These are phyloP conservation scores for Hesperophylax magnus DNA, from an alignment of 1,140 invertebrate species.

Conservation along the genomic window DNA sequence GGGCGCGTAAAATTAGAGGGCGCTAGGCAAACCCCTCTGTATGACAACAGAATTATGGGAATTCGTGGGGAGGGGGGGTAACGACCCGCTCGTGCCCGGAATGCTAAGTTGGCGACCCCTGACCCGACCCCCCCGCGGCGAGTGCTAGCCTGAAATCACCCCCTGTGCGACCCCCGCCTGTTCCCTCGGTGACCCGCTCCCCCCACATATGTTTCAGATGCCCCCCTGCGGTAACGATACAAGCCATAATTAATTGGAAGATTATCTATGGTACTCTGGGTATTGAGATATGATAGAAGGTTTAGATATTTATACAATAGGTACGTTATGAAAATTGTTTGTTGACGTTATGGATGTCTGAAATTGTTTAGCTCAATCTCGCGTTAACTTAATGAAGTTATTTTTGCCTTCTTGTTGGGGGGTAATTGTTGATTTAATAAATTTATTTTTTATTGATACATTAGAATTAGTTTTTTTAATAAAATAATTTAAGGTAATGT, in stretches of 20 bases:
- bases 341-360: background rate
- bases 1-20: conserved; percentile 24
- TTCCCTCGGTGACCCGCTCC: background rate
- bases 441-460: no score
- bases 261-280: conserved; percentile 2
- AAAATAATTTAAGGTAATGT: no score
- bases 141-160: background rate
- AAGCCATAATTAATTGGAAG: conserved; percentile 30
- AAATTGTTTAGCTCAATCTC: no score
- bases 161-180: background rate
- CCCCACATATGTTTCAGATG: conserved; percentile 10
- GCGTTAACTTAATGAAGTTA: no score
- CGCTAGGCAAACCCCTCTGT: background rate
- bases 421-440: no score
- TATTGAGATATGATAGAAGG: no score
- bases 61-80: conserved; percentile 24
- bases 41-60: conserved; percentile 39
- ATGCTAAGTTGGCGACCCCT: conserved; percentile 25
- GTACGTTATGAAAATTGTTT: conserved; percentile 10
- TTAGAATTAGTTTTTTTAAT: no score
- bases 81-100: conserved; percentile 33
- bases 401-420: no score
- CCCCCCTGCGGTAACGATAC: conserved; percentile 16
- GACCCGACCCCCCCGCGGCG: background rate
- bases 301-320: conserved; percentile 12